Percentiles rank a stretch among this genome's conserved stretches.
Conservation (phyloP, 2,113 vertebrate species). For the Epinephelus fuscoguttatus region DNA sequence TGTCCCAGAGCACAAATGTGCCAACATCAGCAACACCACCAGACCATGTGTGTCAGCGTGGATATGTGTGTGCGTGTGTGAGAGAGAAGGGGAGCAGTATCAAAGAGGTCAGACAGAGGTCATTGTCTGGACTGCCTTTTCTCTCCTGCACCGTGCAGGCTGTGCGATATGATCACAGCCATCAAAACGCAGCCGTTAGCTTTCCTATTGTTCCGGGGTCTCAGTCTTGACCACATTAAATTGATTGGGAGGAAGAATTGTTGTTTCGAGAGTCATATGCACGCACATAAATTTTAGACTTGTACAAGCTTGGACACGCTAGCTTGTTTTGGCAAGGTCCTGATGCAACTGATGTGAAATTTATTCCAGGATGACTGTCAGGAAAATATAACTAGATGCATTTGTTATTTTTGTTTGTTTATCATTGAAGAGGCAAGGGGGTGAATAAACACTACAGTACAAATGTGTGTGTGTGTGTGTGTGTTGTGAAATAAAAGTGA, state of each 20-base stretch:
- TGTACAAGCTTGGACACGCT: constrained; percentile 3
- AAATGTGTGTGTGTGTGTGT: background rate
- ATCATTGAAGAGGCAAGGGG: background rate
- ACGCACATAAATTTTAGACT: constrained; percentile 7
- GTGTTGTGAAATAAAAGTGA: background rate
- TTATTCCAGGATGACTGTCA: background rate
- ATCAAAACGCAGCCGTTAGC: constrained; percentile 2
- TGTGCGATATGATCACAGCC: constrained; percentile 45
- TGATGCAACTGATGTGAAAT: constrained; percentile 52
- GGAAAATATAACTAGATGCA: constrained; percentile 1
- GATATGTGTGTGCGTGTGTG: constrained; percentile 19
- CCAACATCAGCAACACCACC: constrained; percentile 79
- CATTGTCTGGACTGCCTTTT: constrained; percentile 44
- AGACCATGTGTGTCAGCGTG: constrained; percentile 54
- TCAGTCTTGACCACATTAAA: background rate
- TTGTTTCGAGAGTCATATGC: background rate
- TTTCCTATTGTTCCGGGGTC: constrained; percentile 1
- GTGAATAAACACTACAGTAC: background rate
- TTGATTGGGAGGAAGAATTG: background rate
- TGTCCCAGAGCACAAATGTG: constrained; percentile 82
- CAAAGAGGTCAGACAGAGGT: constrained; percentile 69
- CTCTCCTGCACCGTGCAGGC: constrained; percentile 15
- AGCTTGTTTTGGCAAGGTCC: background rate
- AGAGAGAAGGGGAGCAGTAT: constrained; percentile 24
- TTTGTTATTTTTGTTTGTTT: constrained; percentile 25